Evolutionary conservation across 2,797 vertebrate genomes (phyloP), one percentile per base, ranked within the genome.

Genomic region (Eospalax fontanierii): DNA sequence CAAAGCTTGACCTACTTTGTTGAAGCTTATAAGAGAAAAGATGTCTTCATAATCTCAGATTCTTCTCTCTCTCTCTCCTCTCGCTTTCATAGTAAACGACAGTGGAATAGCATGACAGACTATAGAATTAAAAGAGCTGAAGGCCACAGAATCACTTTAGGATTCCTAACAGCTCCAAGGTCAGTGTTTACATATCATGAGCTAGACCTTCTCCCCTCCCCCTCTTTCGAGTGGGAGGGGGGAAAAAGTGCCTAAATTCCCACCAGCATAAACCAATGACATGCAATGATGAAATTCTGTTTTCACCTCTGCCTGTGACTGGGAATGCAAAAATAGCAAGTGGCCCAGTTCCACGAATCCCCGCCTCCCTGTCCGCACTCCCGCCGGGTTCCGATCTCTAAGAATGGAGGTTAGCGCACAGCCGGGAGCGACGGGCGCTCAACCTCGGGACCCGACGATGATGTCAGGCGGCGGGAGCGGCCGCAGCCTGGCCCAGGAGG

Each of bases 261-360:
- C 97, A 96, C 95, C 81, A 89, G 88, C 93, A 97, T 78, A 95
- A 96, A 82, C 96, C 95, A 96, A 82, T 96, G 94, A 96, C 95
- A 97, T 87, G 93, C 95, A 94, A 86, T 97, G 96, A 97, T 97
- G 97, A 98, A 96, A 96, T 95, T 95, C 95, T 97, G 95, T 96
- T 97, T 97, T 98, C 98, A 98, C 98, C 98, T 98, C 96, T 71
- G 94, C 97, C 95, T 94, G 95, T 97, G 98, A 98, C 98, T 96
- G 96, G 96, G 95, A 97, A 97, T 96, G 97, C 98, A 98, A 98
- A 98, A 98, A 98, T 98, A 98, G 98, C 98, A 96, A 97, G 96
- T 98, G 98, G 98, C 98, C 98, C 98, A 96, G 96, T 98, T 98
- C 98, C 98, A 96, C 95, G 94, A 94, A 94, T 97, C 96, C 66